These are phyloP conservation scores for Euwallacea similis DNA, from an alignment of 1,140 invertebrate genomes.

Conservation along the genomic window DNA sequence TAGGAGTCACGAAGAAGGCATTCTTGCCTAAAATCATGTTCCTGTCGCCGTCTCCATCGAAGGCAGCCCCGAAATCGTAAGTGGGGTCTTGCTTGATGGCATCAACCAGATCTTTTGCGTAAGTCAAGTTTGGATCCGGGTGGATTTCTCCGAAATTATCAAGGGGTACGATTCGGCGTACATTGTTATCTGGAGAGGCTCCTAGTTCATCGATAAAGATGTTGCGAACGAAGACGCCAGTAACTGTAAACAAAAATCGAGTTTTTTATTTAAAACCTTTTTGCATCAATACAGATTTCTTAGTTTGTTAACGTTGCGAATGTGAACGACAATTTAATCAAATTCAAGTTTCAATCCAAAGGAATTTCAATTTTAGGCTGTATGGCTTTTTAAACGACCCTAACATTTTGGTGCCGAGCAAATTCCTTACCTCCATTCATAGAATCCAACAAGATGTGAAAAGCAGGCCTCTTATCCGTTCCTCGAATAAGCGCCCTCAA, in stretches of 20 bases:
- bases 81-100: conserved; percentile 64
- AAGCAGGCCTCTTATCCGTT: conserved; percentile 62
- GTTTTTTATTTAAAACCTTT: neutral
- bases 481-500: conserved; percentile 78
- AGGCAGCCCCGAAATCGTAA: conserved; percentile 95
- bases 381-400: too few relatives aligned
- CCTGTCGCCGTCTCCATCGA: conserved; percentile 97
- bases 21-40: conserved; percentile 97
- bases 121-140: conserved; percentile 98
- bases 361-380: too few relatives aligned
- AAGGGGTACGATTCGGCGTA: conserved; percentile 73
- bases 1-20: conserved; percentile 98
- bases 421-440: conserved; percentile 85
- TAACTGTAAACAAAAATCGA: conserved; percentile 66
- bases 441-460: conserved; percentile 88
- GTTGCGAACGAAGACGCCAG: conserved; percentile 90
- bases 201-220: conserved; percentile 90
- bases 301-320: too few relatives aligned
- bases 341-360: too few relatives aligned
- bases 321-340: too few relatives aligned
- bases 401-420: too few relatives aligned
- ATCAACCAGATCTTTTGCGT: conserved; percentile 84
- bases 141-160: conserved; percentile 96
- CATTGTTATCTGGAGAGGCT: conserved; percentile 66
- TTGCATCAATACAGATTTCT: too few relatives aligned